These are phyloP conservation scores for Scomberomorus guttatus DNA, from an alignment of 2,797 vertebrate genomes.

Conservation along the genomic window DNA sequence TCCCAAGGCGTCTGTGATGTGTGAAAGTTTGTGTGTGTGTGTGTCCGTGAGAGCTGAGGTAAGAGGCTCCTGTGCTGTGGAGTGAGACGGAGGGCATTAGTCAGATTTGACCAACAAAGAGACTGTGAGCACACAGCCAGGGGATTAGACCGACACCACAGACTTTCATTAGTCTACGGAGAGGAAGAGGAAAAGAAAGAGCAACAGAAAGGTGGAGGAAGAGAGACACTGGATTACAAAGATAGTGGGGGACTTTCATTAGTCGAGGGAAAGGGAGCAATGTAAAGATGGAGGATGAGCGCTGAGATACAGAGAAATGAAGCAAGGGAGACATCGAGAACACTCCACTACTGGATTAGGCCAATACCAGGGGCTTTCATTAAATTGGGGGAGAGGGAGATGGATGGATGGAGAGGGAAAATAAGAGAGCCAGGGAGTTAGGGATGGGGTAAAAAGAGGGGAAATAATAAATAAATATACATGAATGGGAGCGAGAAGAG, in stretches of 20 bases:
- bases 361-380: slow-evolving; percentile 62
- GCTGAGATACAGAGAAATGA: slow-evolving; percentile 63
- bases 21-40: slow-evolving; percentile 33
- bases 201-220: slow-evolving; percentile 68
- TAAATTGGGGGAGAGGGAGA: slow-evolving; percentile 48
- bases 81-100: slow-evolving; percentile 84
- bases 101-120: slow-evolving; percentile 87
- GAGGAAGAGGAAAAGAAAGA: slow-evolving; percentile 70
- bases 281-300: slow-evolving; percentile 70
- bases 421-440: slow-evolving; percentile 25
- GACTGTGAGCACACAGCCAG: slow-evolving; percentile 74
- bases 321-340: slow-evolving; percentile 60
- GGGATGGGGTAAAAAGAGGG: neutral
- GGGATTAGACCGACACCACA: slow-evolving; percentile 84
- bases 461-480: slow-evolving; percentile 48
- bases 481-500: slow-evolving; percentile 2
- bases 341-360: slow-evolving; percentile 66
- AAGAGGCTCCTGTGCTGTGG: slow-evolving; percentile 73
- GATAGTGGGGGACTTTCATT: slow-evolving; percentile 69
- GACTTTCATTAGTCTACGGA: slow-evolving; percentile 85
- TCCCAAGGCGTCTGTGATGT: slow-evolving; percentile 27
- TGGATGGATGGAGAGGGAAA: slow-evolving; percentile 47
- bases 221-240: slow-evolving; percentile 73
- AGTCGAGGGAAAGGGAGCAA: slow-evolving; percentile 56
- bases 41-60: slow-evolving; percentile 64